phyloP scores from a whole-genome alignment of 2,797 vertebrate genomes.

The Tragelaphus oryx region DNA sequence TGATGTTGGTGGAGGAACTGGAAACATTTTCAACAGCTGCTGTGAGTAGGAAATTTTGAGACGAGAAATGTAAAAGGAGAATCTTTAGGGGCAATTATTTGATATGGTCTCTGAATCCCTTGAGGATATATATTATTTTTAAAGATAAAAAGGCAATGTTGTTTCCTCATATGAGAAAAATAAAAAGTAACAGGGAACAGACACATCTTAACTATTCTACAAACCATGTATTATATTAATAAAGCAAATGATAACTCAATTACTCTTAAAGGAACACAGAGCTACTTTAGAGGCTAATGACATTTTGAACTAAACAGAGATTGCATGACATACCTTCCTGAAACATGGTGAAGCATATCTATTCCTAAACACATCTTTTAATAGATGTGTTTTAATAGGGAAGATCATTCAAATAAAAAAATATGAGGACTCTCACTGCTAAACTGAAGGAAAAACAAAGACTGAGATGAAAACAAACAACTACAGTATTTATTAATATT shows the following conservation, averaged over 20 bases:
- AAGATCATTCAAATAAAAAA: not conserved
- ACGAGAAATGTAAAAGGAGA: not conserved
- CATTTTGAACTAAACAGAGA: constrained; percentile 1
- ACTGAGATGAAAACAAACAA: not conserved
- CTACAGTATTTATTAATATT: not conserved
- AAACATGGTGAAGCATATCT: not conserved
- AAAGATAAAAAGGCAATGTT: not conserved
- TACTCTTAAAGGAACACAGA: not conserved
- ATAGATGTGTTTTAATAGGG: not conserved
- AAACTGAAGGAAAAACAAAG: constrained; percentile 28
- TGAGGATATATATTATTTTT: not conserved
- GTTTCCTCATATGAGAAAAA: constrained; percentile 22
- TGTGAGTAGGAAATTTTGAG: not conserved
- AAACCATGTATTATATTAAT: not conserved
- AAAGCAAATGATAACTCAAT: not conserved
- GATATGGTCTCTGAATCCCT: not conserved
- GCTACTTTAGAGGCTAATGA: not conserved
- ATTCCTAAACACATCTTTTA: not conserved
- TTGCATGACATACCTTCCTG: not conserved
- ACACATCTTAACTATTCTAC: not conserved
- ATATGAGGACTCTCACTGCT: not conserved
- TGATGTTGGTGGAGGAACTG: not conserved
- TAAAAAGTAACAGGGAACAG: not conserved
- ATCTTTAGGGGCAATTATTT: not conserved
- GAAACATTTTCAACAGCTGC: not conserved